Evolutionary conservation across 1,140 invertebrate genomes (phyloP), one percentile per base, ranked within the genome.

Genomic region (Rhopalosiphum maidis): DNA sequence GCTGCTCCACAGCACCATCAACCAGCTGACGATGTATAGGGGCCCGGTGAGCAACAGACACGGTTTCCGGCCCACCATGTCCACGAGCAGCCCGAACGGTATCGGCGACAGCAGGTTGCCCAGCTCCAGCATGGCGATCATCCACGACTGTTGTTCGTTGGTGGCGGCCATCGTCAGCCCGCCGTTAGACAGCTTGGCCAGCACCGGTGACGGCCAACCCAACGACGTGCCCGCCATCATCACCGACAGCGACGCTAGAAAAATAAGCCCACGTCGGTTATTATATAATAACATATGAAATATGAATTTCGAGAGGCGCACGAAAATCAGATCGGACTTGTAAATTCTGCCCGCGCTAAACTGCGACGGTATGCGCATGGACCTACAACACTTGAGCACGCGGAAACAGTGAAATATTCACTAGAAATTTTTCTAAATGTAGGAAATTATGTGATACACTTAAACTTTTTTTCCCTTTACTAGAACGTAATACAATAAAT

Each of bases 141-240:
- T 90, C 94, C 94, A 94, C 23, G 94, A 94, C 88, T 87, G 82
- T 46, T 94, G 60, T 30, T 90, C 54, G 35, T 68, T 68, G 8
- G 60, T 94, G 93, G 94, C 91, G 30, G 83, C 91, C 43, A 94
- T 85, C 23, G 93, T 92, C 35, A 88, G 48, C 35, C 90, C 25
- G 9, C 87, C 91, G 22, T 2, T 94, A 94, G 96, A 95, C 18
- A 97, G 95, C 94, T 96, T 96, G 4, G 96, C 95, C 15, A 96
- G 95, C n/a, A 97, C 95, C 0, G 97, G 97, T 21, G 97, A 98
- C 0, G 97, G 97, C 97, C 97, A 98, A 83, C 97, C 97, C 94
- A 97, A 95, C 83, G 96, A 96, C 83, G 96, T 96, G 54, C 97
- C 97, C n/a, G 96, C 96, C 3, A 94, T 94, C 82, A 94, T 94